These are phyloP conservation scores for Metellina segmentata DNA, from an alignment of 2,888 invertebrate species.

Conservation along the genomic window DNA sequence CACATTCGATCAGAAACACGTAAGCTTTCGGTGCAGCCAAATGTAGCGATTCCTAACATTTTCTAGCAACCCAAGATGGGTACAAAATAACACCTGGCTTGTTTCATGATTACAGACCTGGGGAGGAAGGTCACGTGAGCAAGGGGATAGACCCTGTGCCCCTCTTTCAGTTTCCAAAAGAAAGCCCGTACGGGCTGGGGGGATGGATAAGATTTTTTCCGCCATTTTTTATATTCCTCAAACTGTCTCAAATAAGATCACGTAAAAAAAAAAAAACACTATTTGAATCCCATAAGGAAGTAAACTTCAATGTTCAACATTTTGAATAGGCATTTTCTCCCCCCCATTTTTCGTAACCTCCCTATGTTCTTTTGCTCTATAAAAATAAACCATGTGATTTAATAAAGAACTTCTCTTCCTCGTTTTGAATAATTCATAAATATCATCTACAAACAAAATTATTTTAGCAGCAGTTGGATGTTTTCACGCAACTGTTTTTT, in stretches of 20 bases:
- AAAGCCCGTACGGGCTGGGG: background rate
- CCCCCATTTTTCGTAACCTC: background rate
- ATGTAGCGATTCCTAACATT: background rate
- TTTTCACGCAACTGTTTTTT: too few relatives aligned
- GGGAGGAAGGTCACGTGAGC: slow-evolving; percentile 67
- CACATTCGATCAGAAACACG: background rate
- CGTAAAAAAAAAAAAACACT: background rate
- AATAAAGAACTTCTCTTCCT: too few relatives aligned
- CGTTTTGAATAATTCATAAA: too few relatives aligned
- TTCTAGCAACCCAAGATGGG: slow-evolving; percentile 14
- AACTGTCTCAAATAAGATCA: background rate
- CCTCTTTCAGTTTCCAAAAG: slow-evolving; percentile 8
- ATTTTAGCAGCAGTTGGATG: too few relatives aligned
- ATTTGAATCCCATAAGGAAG: background rate
- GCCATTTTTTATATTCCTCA: background rate
- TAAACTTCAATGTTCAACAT: background rate
- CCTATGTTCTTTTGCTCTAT: too few relatives aligned
- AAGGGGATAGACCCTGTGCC: slow-evolving; percentile 35
- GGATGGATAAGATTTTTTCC: background rate
- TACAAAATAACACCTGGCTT: slow-evolving; percentile 73
- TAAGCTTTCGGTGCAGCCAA: background rate
- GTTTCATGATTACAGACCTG: slow-evolving; percentile 62
- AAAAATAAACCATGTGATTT: too few relatives aligned
- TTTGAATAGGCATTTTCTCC: background rate
- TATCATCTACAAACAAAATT: too few relatives aligned